Evolutionary conservation across 2,888 invertebrate species (phyloP), one percentile per base, ranked within the genome.

Genomic region (Callinectes sapidus): DNA sequence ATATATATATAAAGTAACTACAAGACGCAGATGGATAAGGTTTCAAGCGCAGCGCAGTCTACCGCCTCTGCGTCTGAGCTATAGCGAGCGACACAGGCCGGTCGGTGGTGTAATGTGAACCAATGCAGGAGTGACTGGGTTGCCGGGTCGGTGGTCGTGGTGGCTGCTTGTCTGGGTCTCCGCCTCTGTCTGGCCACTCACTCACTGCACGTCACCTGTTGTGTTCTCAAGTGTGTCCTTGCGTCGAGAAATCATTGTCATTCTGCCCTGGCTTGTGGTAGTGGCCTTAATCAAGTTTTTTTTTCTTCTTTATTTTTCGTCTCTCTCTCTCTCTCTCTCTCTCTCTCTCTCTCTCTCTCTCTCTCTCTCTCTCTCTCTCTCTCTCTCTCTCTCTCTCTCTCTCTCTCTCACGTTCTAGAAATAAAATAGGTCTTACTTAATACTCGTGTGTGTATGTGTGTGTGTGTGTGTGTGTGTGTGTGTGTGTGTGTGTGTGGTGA

Each of bases 341-440:
- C 61, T 23, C 23, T 23, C 18, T 61, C 61, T 61, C 61, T 23
- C 23, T 23, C 23, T 23, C 23, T 23, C 23, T 61, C 61, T 61
- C 61, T 61, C 61, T 61, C 61, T 61, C 61, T 61, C 61, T 61
- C 61, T 61, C 61, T 61, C 61, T 61, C 61, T 10, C 18, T 61
- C 28, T 28, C 28, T 71, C 71, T 71, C 71, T 71, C 71, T 71
- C 71, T 71, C 71, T 71, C 71, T 71, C 71, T 71, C 71, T 71
- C 71, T 71, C 71, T 71, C 23, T 5, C 23, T 71, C 71, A n/a
- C 71, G 13, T 71, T 23, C 23, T 42, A 6, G n/a, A n/a, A n/a
- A n/a, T n/a, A n/a, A n/a, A 48, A 48, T 8, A 48, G 48, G 48
- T 48, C 48, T 48, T 48, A 48, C 48, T 48, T 48, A 48, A 48